Base-by-base conservation (phyloP, 2,113 vertebrate genomes). In the Myotis yumanensis region DNA sequence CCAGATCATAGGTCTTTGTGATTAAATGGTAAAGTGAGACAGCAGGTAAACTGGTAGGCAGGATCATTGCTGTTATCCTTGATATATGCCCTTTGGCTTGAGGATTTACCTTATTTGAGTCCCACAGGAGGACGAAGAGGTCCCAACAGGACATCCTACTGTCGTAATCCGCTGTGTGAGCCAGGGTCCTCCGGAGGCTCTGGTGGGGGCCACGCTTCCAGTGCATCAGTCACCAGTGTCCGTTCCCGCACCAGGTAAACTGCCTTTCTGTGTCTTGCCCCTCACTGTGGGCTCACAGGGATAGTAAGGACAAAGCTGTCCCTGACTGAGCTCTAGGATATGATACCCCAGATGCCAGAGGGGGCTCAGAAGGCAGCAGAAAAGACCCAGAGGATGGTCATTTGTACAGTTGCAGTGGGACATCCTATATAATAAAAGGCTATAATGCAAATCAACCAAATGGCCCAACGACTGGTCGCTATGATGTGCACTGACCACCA, bases 91-190 rank as follows among this genome's bases (percentile, higher is more conserved):
- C 9, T 62, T 57, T 86, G 18, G 68, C 86, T 96, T 91, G 83
- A 97, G 62, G 68, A 81, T 96, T 48, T 96, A 2, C 64, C 77
- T 95, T 97, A 48, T 88, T 97, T 96, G 99, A 97, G 91, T 51
- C 99, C 99, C 98, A 98, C 99, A 93, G 99, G 99, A 97, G 99
- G 99, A 97, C 98, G 99, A 97, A 99, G 99, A 98, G 99, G 99
- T 83, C 98, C 99, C 4, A 99, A 99, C 97, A 99, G 99, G 16
- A 98, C 99, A 3, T 99, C 99, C 4, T 99, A 99, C 98, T 99
- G 99, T 98, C 98, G 99, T 66, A 99, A 98, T 90, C 99, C 99
- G 0, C 98, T 99, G 30, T 99, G 99, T 43, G 99, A 99, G 35
- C 98, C 99, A 0, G 99, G 99, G 7, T 98, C 99, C 0, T 97